Base-by-base conservation (phyloP, 1,140 invertebrate genomes). In the Lepidurus arcticus region DNA sequence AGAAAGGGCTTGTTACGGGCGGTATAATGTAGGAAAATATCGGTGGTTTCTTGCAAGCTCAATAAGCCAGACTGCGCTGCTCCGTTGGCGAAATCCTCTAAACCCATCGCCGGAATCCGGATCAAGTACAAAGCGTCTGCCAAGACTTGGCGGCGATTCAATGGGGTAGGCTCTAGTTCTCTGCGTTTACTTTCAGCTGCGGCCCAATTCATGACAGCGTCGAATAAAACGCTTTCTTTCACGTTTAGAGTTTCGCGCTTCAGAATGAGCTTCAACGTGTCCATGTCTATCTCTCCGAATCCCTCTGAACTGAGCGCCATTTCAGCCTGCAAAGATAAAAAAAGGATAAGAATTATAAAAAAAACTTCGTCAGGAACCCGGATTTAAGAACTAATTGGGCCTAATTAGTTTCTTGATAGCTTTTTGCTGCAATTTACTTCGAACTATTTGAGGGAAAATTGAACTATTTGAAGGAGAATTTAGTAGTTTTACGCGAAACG, bases 221-320 rank as follows among this genome's bases (percentile, higher is more conserved):
- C 65, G 44, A 80, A 80, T 26, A 80, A 24, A 8, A 80, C 79
- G 7, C 65, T 73, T 65, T 80, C 79, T 77, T 80, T 80, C 42
- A 76, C 74, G 76, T 80, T 77, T 44, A 96, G 86, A 6, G 94
- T 96, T 86, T 97, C 94, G 80, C 94, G 88, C 74, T 90, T 91
- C 80, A 97, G 87, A 81, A 96, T 94, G 47, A 92, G 93, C 84
- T 94, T 92, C 77, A 97, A 88, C 1, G 94, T 96, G 78, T 93
- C 91, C 81, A 93, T 90, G 85, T 96, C 94, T 83, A 97, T 95
- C 83, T 96, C 94, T 79, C 93, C 90, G 87, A 96, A 96, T 80
- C 94, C 94, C 83, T 96, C 94, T n/a, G 94, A 95, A 82, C 91
- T 91, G 80, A 96, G 88, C 76, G 94, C 94, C 91, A 96, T 93